phyloP scores from a whole-genome alignment of 1,140 invertebrate species.

The Elymnias hypermnestra region DNA sequence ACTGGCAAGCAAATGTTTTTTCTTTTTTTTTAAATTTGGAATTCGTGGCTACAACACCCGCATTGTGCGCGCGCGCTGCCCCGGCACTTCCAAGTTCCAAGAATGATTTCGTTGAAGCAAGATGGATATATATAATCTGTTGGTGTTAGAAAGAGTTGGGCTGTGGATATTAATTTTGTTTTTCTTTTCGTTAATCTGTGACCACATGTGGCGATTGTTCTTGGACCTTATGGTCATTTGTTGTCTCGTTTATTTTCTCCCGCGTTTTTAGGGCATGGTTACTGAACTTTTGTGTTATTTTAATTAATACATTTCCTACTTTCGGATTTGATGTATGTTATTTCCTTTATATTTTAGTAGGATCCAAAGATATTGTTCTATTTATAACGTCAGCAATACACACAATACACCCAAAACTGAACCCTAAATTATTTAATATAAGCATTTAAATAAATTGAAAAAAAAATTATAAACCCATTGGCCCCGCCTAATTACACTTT shows the following conservation, averaged over 20 bases:
- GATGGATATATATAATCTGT: slow-evolving; percentile 21
- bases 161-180: slow-evolving; percentile 57
- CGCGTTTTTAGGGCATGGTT: slow-evolving; percentile 33
- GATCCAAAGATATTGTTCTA: background rate
- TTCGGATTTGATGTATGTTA: slow-evolving; percentile 1
- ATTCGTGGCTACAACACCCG: slow-evolving; percentile 59
- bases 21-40: slow-evolving; percentile 49
- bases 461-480: too few species aligned
- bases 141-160: slow-evolving; percentile 30
- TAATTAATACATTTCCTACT: slow-evolving; percentile 24
- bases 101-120: slow-evolving; percentile 60
- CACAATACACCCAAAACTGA: too few species aligned
- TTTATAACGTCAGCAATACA: background rate
- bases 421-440: too few species aligned
- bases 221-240: slow-evolving; percentile 69
- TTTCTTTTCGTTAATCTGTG: slow-evolving; percentile 70
- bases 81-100: slow-evolving; percentile 65
- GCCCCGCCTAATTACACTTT: too few species aligned
- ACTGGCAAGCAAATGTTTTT: slow-evolving; percentile 26
- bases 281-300: slow-evolving; percentile 37
- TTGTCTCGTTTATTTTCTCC: slow-evolving; percentile 47
- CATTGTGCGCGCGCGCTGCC: slow-evolving; percentile 59
- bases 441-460: too few species aligned
- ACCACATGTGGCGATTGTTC: slow-evolving; percentile 72
- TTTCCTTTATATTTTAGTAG: background rate